These are phyloP conservation scores for Anoplolepis gracilipes DNA, from an alignment of 1,140 invertebrate genomes.

Conservation along the genomic window DNA sequence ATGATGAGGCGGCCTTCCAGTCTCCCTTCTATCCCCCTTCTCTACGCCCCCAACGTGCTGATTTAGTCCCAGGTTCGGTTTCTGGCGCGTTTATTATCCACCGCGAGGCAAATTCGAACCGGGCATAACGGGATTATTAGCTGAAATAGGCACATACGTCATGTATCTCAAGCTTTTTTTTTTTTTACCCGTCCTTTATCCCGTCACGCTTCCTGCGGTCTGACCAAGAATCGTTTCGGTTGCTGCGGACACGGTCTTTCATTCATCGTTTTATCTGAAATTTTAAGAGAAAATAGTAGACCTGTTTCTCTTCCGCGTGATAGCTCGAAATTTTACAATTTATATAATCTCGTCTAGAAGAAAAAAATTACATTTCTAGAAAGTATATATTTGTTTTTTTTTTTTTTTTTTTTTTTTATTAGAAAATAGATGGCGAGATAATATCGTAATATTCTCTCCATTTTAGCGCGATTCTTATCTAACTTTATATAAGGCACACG, in stretches of 20 bases:
- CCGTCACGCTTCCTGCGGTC: neutral
- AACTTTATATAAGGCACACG: conserved; percentile 16
- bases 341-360: neutral
- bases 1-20: conserved; percentile 84
- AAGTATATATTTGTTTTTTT: conserved; percentile 23
- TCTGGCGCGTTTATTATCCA: conserved; percentile 76
- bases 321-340: neutral
- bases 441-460: conserved; percentile 45
- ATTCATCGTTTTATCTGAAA: neutral
- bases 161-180: neutral
- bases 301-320: neutral
- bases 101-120: conserved; percentile 67
- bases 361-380: conserved; percentile 13
- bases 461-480: conserved; percentile 37
- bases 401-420: neutral
- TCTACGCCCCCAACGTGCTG: conserved; percentile 74
- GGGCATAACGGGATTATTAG: conserved; percentile 80
- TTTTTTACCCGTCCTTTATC: conserved; percentile 23
- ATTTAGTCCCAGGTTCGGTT: conserved; percentile 60
- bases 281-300: neutral
- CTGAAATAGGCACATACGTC: conserved; percentile 76
- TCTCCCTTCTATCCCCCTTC: conserved; percentile 66
- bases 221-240: conserved; percentile 24
- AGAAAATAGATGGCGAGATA: conserved; percentile 40
- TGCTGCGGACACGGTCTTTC: neutral